Conservation (phyloP, 2,888 invertebrate species). For the Acrobasis repandana region DNA sequence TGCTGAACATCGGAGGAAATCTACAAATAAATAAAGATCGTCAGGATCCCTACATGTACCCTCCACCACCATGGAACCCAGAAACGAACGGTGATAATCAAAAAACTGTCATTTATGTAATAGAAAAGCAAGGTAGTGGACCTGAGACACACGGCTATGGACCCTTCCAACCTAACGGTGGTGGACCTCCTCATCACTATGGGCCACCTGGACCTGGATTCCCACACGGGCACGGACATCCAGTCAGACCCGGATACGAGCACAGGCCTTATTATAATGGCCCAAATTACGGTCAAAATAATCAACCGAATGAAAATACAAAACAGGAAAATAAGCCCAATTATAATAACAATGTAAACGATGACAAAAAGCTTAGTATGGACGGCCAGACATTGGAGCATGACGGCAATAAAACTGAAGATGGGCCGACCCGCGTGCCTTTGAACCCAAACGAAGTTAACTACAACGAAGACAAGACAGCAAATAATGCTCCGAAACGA, state of each 20-base stretch:
- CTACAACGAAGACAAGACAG: constrained; percentile 55
- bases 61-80: neutral
- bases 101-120: neutral
- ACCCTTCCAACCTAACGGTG: constrained; percentile 7
- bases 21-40: neutral
- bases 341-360: constrained; percentile 44
- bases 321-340: constrained; percentile 26
- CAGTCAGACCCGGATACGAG: constrained; percentile 32
- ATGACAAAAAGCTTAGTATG: constrained; percentile 48
- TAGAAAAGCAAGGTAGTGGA: constrained; percentile 3
- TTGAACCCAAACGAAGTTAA: constrained; percentile 55
- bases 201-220: constrained; percentile 16
- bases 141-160: constrained; percentile 8
- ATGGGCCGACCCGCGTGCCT: constrained; percentile 57
- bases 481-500: constrained; percentile 61
- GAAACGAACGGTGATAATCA: neutral
- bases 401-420: constrained; percentile 3
- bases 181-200: constrained; percentile 11
- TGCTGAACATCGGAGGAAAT: constrained; percentile 1
- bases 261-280: constrained; percentile 30
- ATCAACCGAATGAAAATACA: constrained; percentile 28
- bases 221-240: constrained; percentile 19
- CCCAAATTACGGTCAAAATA: constrained; percentile 31
- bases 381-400: constrained; percentile 29
- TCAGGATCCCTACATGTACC: neutral